Evolutionary conservation across 2,797 vertebrate genomes (phyloP), one percentile per base, ranked within the genome.

Genomic region (Bradypodion pumilum): DNA sequence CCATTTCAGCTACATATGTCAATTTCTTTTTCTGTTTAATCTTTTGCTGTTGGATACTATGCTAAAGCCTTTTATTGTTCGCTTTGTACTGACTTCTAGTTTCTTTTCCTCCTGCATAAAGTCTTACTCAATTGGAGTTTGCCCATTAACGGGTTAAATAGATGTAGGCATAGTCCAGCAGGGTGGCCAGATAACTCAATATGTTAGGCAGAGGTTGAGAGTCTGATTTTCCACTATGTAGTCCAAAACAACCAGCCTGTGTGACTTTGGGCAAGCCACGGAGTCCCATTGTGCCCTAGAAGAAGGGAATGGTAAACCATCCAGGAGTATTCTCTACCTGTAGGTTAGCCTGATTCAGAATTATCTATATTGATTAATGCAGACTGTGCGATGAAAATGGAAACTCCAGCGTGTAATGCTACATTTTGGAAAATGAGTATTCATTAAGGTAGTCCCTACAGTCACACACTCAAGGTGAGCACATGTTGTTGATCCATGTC

Each of bases 81-180:
- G 21, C 74, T 83, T 83, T 44, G 78, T 6, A 35, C 56, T 72
- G 72, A 25, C 42, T 25, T 80, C 84, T 76, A 44, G 42, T n/a
- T 70, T 80, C 37, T 78, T 70, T 76, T 7, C 35, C 68, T 40
- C n/a, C 52, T 40, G 21, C 13, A 37, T 56, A 56, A 56, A 40
- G 74, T 4, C 37, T 74, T 5, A 60, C n/a, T 32, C 63, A 35
- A 32, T 40, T 80, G 70, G 40, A 25, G 49, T 49, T 25, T 44
- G 7, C n/a, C 52, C 19, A 46, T 42, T 44, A 37, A 23, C 44
- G 66, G 25, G 65, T 72, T 86, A 68, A 56, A 60, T 3, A 32
- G 32, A 40, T 69, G 21, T 15, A 23, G 19, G 7, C 7, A n/a
- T n/a, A n/a, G n/a, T n/a, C n/a, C n/a, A n/a, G n/a, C n/a, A n/a